These are phyloP conservation scores for Hylaeus volcanicus DNA, from an alignment of 1,140 invertebrate genomes.

Conservation along the genomic window DNA sequence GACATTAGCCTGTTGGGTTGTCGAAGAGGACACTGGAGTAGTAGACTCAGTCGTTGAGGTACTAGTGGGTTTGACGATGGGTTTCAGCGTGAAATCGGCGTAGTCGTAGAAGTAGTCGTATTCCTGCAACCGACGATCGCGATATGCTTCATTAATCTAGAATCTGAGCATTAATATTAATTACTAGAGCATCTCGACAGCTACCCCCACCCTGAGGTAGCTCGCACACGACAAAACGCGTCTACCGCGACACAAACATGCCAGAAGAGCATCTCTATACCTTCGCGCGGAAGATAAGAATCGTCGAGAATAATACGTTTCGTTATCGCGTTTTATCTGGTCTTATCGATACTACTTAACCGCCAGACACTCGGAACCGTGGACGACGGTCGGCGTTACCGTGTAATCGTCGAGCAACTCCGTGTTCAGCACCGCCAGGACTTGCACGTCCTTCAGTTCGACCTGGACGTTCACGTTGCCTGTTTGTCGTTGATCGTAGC, in stretches of 20 bases:
- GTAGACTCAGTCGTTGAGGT: constrained; percentile 8
- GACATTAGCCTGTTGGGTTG: constrained; percentile 3
- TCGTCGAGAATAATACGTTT: constrained; percentile 5
- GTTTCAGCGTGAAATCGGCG: constrained; percentile 78
- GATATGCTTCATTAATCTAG: not conserved
- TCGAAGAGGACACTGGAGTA: not conserved
- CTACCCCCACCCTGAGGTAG: too few relatives aligned
- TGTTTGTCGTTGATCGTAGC: constrained; percentile 87
- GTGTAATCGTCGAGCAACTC: constrained; percentile 81
- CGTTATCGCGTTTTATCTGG: constrained; percentile 20
- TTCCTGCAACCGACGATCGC: constrained; percentile 64
- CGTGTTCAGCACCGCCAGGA: constrained; percentile 85
- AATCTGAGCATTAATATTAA: too few relatives aligned
- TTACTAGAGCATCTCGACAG: too few relatives aligned
- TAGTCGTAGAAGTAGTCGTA: constrained; percentile 81
- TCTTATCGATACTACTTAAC: not conserved
- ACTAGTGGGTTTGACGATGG: constrained; percentile 60
- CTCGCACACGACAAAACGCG: too few relatives aligned
- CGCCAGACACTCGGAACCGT: not conserved
- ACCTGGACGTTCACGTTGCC: constrained; percentile 90
- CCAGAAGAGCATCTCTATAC: too few relatives aligned
- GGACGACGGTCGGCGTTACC: constrained; percentile 69
- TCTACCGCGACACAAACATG: not conserved
- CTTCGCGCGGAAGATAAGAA: constrained; percentile 2
- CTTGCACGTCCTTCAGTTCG: constrained; percentile 88